Conservation (phyloP, 2,113 vertebrate genomes). For the Hyperoodon ampullatus region DNA sequence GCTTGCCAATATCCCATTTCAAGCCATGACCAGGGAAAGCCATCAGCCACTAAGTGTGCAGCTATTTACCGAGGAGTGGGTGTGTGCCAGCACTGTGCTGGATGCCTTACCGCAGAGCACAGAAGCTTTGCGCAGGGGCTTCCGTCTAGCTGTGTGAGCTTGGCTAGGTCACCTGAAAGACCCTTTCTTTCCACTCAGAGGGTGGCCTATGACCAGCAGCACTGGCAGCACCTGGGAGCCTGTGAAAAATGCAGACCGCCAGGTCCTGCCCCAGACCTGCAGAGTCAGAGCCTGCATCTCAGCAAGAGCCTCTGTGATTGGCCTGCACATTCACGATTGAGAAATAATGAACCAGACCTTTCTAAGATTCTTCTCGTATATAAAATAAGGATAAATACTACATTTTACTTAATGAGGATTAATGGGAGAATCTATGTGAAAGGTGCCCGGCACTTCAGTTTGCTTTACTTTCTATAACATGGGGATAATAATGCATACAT, state of each 20-base stretch:
- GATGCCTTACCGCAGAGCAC: accelerated
- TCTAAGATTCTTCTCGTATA: not conserved
- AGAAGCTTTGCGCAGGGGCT: accelerated
- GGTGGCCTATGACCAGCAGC: not conserved
- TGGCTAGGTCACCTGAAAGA: too few relatives aligned
- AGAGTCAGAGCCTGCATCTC: not conserved
- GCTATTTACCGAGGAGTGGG: accelerated
- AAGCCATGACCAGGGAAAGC: not conserved
- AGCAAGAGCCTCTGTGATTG: not conserved
- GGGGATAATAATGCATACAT: accelerated
- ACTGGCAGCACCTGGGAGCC: not conserved
- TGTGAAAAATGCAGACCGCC: not conserved
- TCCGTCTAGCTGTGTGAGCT: not conserved
- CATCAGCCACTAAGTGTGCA: not conserved
- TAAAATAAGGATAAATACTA: not conserved
- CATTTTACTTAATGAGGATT: not conserved
- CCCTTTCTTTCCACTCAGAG: too few relatives aligned
- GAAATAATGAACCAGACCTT: not conserved
- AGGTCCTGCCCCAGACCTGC: too few relatives aligned
- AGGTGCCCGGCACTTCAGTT: not conserved
- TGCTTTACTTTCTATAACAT: not conserved
- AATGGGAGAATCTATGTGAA: not conserved
- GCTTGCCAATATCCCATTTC: not conserved
- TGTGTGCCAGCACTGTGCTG: accelerated
- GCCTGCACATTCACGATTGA: not conserved